Conservation (phyloP, 1,140 invertebrate species). For the Alviniconcha marisindica region DNA sequence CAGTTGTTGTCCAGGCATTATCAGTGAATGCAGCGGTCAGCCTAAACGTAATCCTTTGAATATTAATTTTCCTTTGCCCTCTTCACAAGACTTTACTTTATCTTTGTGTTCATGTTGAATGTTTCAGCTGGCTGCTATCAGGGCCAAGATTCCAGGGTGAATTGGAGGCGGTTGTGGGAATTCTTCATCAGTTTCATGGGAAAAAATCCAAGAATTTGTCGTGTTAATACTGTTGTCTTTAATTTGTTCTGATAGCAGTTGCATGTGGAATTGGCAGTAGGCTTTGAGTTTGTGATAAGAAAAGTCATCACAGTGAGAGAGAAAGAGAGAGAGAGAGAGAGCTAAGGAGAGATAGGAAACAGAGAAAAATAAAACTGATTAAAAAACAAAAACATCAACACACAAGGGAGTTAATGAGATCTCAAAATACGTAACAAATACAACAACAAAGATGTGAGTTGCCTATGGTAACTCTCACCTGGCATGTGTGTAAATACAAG, state of each 20-base stretch:
- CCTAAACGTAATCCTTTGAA: not conserved
- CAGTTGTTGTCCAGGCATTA: too few species aligned
- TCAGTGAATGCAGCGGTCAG: not conserved
- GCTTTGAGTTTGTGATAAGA: not conserved
- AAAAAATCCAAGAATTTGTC: not conserved
- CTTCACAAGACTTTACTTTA: not conserved
- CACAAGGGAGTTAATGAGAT: too few species aligned
- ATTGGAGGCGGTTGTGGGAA: not conserved
- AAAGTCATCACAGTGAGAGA: too few species aligned
- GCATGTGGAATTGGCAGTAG: not conserved
- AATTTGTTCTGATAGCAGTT: not conserved
- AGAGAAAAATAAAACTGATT: too few species aligned
- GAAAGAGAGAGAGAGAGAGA: too few species aligned
- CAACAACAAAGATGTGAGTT: too few species aligned
- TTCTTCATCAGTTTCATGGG: not conserved
- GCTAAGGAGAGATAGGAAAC: too few species aligned
- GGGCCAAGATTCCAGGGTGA: constrained; percentile 45
- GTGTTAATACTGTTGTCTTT: not conserved
- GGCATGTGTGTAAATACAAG: too few species aligned
- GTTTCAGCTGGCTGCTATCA: constrained; percentile 51
- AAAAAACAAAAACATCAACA: too few species aligned
- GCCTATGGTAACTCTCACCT: too few species aligned
- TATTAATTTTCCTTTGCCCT: not conserved
- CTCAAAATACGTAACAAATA: too few species aligned
- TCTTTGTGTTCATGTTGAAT: not conserved